These are phyloP conservation scores for Periphyllus acericola DNA, from an alignment of 2,888 invertebrate species.

Conservation along the genomic window DNA sequence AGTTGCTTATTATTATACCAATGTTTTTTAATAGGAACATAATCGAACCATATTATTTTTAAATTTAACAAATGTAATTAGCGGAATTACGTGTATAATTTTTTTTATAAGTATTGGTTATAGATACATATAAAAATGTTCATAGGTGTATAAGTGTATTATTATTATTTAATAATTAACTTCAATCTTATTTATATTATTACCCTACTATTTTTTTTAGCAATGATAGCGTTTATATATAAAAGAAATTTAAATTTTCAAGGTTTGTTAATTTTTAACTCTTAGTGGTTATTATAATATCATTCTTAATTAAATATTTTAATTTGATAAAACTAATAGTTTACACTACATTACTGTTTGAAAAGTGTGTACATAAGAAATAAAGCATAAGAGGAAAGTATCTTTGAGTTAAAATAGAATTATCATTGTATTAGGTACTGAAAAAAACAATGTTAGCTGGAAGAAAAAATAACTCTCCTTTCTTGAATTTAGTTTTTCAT, in stretches of 20 bases:
- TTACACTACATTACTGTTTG: background rate
- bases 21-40: background rate
- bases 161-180: background rate
- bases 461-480: background rate
- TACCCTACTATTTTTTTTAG: background rate
- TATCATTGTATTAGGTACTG: background rate
- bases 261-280: background rate
- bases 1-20: background rate
- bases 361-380: background rate
- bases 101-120: background rate
- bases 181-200: background rate
- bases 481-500: too few species aligned
- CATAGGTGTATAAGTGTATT: too few species aligned
- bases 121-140: background rate
- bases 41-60: background rate
- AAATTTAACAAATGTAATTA: background rate
- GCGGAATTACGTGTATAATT: background rate
- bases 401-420: background rate
- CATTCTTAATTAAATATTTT: background rate
- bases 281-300: background rate
- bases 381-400: background rate
- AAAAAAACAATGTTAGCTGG: background rate
- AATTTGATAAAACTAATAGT: background rate
- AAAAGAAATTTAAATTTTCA: background rate
- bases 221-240: too few species aligned